Base-by-base conservation (phyloP, 2,113 vertebrate genomes). In the Lepidothrix coronata region DNA sequence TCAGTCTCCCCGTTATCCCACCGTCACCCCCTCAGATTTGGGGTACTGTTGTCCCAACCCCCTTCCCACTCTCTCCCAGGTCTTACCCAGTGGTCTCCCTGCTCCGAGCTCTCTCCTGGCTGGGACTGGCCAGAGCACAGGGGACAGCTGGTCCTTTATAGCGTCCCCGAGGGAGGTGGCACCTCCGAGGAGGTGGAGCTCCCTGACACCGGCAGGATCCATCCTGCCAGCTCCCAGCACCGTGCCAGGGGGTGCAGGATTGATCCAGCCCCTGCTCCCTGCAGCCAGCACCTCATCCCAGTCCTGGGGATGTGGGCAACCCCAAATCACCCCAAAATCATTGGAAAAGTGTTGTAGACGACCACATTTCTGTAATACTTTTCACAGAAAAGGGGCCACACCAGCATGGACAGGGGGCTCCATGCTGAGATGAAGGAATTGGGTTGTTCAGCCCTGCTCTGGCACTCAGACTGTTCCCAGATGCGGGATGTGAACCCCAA, bases 111-210 rank as follows among this genome's bases (percentile, higher is more conserved):
- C 66, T 16, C 76, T 83, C 76, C 2, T 1, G 62, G n/a, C 39
- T 65, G 44, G 54, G 8, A 43, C 25, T 79, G 84, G 25, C 31
- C n/a, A 2, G 4, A 0, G 41, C 5, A 5, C 12, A 1, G 31
- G 84, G 58, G 22, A 48, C 61, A 71, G 27, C 43, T 37, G 6
- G 1, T 35, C 80, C 51, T 97, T 96, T 97, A 96, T 96, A 76
- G 6, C 2, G 57, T 89, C 73, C 87, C 79, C 1, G 5, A 9
- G 79, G 94, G 89, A 91, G 95, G 96, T 87, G 93, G 30, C 76
- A 55, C 87, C 79, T 58, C 37, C 4, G 0, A 39, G 72, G 91
- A 95, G 95, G 93, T 76, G 89, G 91, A 93, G 91, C 95, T 86
- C 54, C 20, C 39, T 30, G 41, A 2, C 2, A 8, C 59, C 3